Percentiles rank a stretch among this genome's conserved stretches.
phyloP scores from a whole-genome alignment of 2,113 vertebrate genomes.

The Apaloderma vittatum region DNA sequence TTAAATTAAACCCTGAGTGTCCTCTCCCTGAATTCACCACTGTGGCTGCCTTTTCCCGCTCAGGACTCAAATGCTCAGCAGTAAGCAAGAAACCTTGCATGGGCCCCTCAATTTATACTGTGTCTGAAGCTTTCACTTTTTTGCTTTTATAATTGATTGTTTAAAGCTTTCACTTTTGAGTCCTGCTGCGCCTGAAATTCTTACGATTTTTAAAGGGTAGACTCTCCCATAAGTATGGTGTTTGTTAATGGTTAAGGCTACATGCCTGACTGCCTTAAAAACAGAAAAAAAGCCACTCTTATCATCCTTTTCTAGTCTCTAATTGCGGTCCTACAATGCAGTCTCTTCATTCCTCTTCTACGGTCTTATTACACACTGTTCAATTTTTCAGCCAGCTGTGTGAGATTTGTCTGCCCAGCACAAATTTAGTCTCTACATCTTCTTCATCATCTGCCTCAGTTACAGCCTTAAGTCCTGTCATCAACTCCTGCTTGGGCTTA shows the following conservation, averaged over 20 bases:
- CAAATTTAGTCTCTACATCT: not conserved
- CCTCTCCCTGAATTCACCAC: not conserved
- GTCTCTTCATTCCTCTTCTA: not conserved
- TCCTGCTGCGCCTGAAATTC: not conserved
- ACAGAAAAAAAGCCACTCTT: not conserved
- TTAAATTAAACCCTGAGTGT: conserved; percentile 11
- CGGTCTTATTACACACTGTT: not conserved
- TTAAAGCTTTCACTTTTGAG: conserved; percentile 1
- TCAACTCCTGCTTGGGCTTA: not conserved
- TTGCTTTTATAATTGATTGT: conserved; percentile 5
- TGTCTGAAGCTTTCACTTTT: not conserved
- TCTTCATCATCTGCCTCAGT: not conserved
- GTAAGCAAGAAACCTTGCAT: not conserved
- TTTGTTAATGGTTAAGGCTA: not conserved
- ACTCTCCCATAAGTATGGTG: not conserved
- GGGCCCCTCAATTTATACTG: conserved; percentile 4
- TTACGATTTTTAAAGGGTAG: not conserved
- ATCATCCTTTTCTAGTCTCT: not conserved
- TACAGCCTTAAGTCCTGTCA: not conserved
- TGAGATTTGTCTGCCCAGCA: not conserved
- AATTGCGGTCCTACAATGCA: not conserved
- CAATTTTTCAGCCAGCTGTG: not conserved
- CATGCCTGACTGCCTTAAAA: not conserved
- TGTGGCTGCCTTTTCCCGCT: not conserved
- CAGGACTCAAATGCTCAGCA: not conserved